Evolutionary conservation across 2,113 vertebrate genomes (phyloP).

Genomic region (Hystrix brachyura): DNA sequence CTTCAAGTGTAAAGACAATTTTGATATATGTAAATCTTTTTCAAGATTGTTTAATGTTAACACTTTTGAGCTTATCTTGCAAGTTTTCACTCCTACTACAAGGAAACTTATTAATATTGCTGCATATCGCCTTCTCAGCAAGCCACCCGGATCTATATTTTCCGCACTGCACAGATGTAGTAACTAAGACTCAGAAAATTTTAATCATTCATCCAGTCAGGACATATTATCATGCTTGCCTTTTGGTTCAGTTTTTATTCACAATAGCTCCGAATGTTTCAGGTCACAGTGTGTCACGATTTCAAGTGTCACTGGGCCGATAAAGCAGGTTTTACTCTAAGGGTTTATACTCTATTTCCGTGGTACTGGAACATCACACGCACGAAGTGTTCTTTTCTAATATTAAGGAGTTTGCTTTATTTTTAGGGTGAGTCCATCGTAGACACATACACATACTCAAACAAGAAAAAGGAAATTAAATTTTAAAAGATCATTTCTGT

Average conservation of each 20-base stretch:
- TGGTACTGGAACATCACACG: not conserved
- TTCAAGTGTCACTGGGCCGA: slow-evolving; percentile 38
- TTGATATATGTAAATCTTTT: not conserved
- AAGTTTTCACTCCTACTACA: not conserved
- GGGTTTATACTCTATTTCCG: slow-evolving; percentile 36
- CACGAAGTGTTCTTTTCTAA: slow-evolving; percentile 66
- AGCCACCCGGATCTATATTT: not conserved
- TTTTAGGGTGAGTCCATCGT: slow-evolving; percentile 67
- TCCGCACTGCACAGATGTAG: not conserved
- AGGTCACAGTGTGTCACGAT: not conserved
- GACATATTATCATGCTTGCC: not conserved
- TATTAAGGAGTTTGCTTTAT: slow-evolving; percentile 61
- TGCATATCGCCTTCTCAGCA: not conserved
- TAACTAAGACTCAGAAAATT: not conserved
- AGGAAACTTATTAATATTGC: not conserved
- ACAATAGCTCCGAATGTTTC: slow-evolving; percentile 31
- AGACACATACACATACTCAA: slow-evolving; percentile 75
- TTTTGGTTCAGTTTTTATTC: not conserved
- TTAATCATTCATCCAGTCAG: not conserved
- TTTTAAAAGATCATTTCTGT: slow-evolving; percentile 78
- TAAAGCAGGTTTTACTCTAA: slow-evolving; percentile 20
- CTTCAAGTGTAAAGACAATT: not conserved
- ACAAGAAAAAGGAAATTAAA: slow-evolving; percentile 79
- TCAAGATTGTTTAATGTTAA: not conserved
- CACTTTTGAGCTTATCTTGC: not conserved